Percentiles rank a stretch among this genome's conserved stretches.
These are phyloP conservation scores for Miniopterus natalensis DNA, from an alignment of 2,113 vertebrate genomes.

Conservation along the genomic window DNA sequence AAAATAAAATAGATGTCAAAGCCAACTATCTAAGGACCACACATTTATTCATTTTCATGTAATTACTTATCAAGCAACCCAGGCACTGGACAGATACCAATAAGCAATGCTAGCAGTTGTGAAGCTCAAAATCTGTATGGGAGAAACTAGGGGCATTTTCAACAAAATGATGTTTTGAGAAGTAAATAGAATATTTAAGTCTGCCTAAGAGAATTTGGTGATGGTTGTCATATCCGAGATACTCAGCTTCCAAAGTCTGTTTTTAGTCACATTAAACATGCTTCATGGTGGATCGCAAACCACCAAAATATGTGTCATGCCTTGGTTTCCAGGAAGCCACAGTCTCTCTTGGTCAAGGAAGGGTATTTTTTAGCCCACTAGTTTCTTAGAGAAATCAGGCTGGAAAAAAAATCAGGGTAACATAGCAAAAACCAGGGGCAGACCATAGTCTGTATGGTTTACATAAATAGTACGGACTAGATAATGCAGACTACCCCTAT, in stretches of 20 bases:
- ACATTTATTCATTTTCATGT: background rate
- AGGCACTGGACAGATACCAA: background rate
- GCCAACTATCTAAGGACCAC: background rate
- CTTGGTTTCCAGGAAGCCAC: background rate
- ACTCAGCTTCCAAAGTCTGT: background rate
- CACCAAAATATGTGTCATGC: background rate
- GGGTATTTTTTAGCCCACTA: background rate
- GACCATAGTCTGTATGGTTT: background rate
- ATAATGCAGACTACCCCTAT: background rate
- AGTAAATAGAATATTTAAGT: background rate
- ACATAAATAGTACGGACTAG: background rate
- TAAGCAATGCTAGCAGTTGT: background rate
- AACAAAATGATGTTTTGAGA: background rate
- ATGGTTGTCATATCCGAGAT: background rate
- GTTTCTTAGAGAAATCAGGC: background rate
- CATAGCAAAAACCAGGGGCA: background rate
- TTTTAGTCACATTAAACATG: background rate
- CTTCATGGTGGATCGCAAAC: background rate
- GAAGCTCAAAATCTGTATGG: background rate
- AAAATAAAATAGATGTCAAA: slow-evolving; percentile 9
- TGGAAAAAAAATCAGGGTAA: background rate
- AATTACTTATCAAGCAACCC: background rate
- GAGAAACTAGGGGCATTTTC: background rate
- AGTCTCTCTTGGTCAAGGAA: background rate
- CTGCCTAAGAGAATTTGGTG: background rate